phyloP scores from a whole-genome alignment of 2,888 invertebrate genomes.

The Clepsis dumicolana region DNA sequence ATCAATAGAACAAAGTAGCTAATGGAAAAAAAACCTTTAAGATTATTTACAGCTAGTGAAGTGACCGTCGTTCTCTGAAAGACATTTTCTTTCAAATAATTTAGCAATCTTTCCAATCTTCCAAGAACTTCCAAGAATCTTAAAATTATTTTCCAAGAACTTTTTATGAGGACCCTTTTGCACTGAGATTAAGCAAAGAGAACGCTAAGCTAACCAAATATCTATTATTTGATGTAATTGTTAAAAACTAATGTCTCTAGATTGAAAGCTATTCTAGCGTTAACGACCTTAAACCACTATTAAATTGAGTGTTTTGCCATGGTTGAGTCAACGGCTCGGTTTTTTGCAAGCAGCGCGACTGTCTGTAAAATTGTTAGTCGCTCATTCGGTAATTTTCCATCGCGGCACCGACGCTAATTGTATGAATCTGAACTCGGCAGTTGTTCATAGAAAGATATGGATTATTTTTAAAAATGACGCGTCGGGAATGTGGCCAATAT shows the following conservation, averaged over 20 bases:
- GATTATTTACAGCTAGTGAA: too few relatives aligned
- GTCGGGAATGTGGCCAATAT: constrained; percentile 30
- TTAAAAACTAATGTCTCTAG: neutral
- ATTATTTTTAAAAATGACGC: constrained; percentile 15
- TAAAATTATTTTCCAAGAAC: too few relatives aligned
- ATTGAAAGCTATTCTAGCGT: neutral
- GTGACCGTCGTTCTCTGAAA: too few relatives aligned
- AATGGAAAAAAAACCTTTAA: too few relatives aligned
- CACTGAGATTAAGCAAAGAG: too few relatives aligned
- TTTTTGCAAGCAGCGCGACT: neutral
- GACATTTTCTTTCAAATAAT: too few relatives aligned
- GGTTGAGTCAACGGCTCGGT: constrained; percentile 10
- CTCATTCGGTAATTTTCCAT: constrained; percentile 20
- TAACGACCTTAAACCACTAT: neutral
- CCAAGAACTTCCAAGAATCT: too few relatives aligned
- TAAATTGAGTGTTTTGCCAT: constrained; percentile 4
- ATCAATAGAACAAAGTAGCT: too few relatives aligned
- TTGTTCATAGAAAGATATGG: constrained; percentile 13
- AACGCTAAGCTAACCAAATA: neutral
- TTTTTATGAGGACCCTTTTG: too few relatives aligned
- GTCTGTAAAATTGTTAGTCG: constrained; percentile 2
- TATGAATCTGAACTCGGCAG: constrained; percentile 5
- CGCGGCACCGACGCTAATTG: constrained; percentile 1
- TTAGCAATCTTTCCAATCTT: too few relatives aligned
- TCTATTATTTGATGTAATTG: too few relatives aligned